Evolutionary conservation across 2,113 vertebrate species (phyloP).

Genomic region (Hassar affinis): DNA sequence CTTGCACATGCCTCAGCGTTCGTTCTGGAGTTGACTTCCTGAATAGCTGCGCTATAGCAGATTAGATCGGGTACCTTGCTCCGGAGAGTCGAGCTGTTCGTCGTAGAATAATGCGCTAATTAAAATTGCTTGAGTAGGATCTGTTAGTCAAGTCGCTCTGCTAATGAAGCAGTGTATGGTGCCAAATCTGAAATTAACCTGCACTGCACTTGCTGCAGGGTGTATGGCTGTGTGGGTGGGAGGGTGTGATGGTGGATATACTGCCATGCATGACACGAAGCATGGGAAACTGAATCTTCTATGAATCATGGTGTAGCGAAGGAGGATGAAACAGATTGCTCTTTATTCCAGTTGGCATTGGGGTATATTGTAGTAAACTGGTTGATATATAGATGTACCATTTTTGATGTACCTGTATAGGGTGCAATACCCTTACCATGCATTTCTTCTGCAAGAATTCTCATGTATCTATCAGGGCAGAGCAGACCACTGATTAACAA

Average conservation of each 20-base stretch:
- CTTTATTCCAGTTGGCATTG: not conserved
- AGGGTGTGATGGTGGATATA: not conserved
- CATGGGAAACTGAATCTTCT: not conserved
- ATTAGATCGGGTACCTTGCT: slow-evolving; percentile 39
- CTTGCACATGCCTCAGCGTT: slow-evolving; percentile 1
- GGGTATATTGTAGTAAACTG: not conserved
- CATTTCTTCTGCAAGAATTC: not conserved
- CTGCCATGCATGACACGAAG: not conserved
- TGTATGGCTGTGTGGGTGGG: not conserved
- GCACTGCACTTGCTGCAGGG: slow-evolving; percentile 8
- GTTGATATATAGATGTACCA: not conserved
- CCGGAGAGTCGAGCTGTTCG: slow-evolving; percentile 43
- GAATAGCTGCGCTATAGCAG: slow-evolving; percentile 19
- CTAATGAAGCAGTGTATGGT: slow-evolving; percentile 48
- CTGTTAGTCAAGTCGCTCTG: slow-evolving; percentile 34
- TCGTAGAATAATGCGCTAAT: slow-evolving; percentile 52
- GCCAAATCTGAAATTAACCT: slow-evolving; percentile 47
- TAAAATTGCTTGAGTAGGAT: slow-evolving; percentile 46
- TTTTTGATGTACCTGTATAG: not conserved
- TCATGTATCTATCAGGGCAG: not conserved
- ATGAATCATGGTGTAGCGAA: not conserved
- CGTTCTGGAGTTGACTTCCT: slow-evolving; percentile 7
- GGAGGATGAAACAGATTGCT: not conserved
- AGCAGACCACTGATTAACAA: not conserved
- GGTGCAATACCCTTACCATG: no score